Evolutionary conservation across 37 sponge, comb jelly and placozoan genomes (phyloP).

Genomic region (Amphimedon queenslandica): DNA sequence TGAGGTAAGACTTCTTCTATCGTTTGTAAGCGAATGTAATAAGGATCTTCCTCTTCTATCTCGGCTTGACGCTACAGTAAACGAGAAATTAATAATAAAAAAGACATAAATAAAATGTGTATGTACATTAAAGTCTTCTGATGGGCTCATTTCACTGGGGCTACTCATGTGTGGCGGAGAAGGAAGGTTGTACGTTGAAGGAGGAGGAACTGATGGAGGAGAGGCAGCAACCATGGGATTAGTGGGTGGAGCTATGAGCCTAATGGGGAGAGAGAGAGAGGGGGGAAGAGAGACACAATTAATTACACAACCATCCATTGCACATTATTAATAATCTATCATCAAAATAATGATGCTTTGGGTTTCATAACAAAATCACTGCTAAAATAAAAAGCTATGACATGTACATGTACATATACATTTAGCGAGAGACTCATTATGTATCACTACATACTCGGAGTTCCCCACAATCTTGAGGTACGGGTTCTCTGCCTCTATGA

Average conservation of each 20-base stretch:
- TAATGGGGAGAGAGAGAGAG: conserved; percentile 4
- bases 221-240: not conserved
- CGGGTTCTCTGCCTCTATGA: no score
- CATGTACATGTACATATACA: no score
- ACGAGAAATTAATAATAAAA: no score
- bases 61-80: no score
- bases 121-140: not conserved
- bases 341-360: no score
- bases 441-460: no score
- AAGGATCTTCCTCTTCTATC: conserved; percentile 27
- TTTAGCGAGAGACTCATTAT: no score
- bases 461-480: not conserved
- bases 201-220: not conserved
- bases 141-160: not conserved
- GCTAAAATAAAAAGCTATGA: no score
- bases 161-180: not conserved
- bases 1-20: conserved; percentile 54
- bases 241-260: not conserved
- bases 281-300: not conserved
- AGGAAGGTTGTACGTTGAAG: not conserved
- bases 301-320: no score
- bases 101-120: no score
- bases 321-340: no score
- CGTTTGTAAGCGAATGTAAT: conserved; percentile 46
- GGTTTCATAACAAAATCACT: no score